Conservation (phyloP, 1,140 invertebrate genomes). For the Asbolus verrucosus region DNA sequence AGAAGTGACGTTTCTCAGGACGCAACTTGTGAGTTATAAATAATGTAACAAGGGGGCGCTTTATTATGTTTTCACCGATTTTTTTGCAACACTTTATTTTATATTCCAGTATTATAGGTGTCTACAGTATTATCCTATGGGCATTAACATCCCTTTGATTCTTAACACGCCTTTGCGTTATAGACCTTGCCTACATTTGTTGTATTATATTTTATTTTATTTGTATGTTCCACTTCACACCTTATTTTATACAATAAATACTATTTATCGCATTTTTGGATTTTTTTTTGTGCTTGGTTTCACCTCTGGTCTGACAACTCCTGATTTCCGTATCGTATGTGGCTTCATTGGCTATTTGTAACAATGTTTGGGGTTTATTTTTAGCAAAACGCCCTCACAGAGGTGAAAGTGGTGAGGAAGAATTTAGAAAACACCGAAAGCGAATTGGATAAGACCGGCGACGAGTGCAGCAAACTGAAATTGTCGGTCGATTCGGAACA, state of each 20-base stretch:
- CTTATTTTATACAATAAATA: constrained; percentile 28
- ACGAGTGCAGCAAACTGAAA: constrained; percentile 60
- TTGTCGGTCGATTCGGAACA: constrained; percentile 60
- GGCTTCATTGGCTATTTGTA: neutral
- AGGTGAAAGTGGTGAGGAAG: constrained; percentile 61
- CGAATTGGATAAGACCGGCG: constrained; percentile 61
- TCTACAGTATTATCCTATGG: neutral
- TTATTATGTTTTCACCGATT: constrained; percentile 16
- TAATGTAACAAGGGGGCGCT: constrained; percentile 10
- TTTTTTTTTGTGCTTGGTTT: constrained; percentile 31
- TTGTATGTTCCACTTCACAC: neutral
- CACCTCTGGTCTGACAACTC: neutral
- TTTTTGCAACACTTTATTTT: constrained; percentile 12
- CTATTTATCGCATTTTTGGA: constrained; percentile 32
- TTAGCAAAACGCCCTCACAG: constrained; percentile 58
- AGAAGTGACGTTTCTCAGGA: constrained; percentile 72
- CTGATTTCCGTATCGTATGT: neutral
- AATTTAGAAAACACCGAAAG: constrained; percentile 62
- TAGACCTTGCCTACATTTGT: constrained; percentile 7
- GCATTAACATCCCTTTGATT: neutral
- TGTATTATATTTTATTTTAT: constrained; percentile 17
- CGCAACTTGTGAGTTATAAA: constrained; percentile 74
- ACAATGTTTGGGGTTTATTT: constrained; percentile 46
- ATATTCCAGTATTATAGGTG: neutral
- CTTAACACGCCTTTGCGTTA: constrained; percentile 22